Conservation (phyloP, 2,113 vertebrate genomes). For the Tiliqua scincoides region DNA sequence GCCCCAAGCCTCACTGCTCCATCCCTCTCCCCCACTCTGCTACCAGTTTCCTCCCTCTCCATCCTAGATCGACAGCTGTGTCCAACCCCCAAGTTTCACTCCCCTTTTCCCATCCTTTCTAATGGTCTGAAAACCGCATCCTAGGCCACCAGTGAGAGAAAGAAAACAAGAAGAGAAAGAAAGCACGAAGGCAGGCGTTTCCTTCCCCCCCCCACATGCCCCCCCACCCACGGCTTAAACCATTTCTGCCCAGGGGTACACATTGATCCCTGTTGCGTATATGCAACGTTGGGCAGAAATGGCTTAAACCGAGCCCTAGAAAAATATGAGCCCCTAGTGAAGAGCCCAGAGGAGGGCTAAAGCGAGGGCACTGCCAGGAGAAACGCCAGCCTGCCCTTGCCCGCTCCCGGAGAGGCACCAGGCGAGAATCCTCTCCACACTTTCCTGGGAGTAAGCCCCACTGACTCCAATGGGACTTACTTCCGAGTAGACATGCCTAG, state of each 20-base stretch:
- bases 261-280: too few species aligned
- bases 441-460: too few species aligned
- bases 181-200: background rate
- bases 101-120: background rate
- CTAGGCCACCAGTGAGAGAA: background rate
- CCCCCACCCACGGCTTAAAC: background rate
- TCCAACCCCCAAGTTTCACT: background rate
- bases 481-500: too few species aligned
- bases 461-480: too few species aligned
- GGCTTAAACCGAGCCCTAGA: too few species aligned
- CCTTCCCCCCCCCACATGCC: background rate
- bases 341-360: conserved; percentile 11
- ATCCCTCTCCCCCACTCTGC: background rate
- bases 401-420: too few species aligned
- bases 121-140: background rate
- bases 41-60: background rate
- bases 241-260: too few species aligned
- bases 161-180: background rate
- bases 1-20: background rate
- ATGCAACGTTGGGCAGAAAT: too few species aligned
- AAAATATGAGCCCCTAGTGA: background rate
- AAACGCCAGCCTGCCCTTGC: too few species aligned
- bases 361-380: background rate
- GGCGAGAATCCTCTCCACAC: too few species aligned
- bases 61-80: background rate